Conservation (phyloP, 2,888 invertebrate species). For the Adela reaumurella region DNA sequence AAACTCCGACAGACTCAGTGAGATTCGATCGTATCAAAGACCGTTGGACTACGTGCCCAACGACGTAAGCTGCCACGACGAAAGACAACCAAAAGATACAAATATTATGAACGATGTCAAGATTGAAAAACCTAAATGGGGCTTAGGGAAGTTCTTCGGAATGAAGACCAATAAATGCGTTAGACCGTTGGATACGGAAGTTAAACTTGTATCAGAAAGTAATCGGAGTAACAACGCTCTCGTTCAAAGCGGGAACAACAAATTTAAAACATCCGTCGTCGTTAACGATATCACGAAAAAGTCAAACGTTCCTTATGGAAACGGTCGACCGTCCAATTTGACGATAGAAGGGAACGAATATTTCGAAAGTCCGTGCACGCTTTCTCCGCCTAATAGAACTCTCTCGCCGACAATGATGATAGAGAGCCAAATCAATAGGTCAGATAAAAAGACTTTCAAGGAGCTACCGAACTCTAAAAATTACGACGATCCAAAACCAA, state of each 20-base stretch:
- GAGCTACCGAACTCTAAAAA: conserved; percentile 27
- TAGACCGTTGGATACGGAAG: conserved; percentile 49
- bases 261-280: conserved; percentile 4
- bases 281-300: background rate
- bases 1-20: conserved; percentile 27
- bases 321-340: conserved; percentile 31
- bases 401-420: conserved; percentile 43
- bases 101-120: conserved; percentile 36
- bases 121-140: conserved; percentile 39
- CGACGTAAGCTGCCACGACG: conserved; percentile 54
- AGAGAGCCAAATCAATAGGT: conserved; percentile 25
- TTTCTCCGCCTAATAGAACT: conserved; percentile 47
- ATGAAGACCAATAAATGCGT: conserved; percentile 25
- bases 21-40: conserved; percentile 37
- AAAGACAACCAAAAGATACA: conserved; percentile 37
- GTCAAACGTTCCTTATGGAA: conserved; percentile 1
- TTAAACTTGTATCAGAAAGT: conserved; percentile 43
- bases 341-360: conserved; percentile 23
- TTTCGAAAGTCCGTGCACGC: conserved; percentile 36
- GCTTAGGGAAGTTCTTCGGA: conserved; percentile 39
- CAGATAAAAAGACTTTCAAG: conserved; percentile 40
- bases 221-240: conserved; percentile 12
- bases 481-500: conserved; percentile 23
- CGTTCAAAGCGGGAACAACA: conserved; percentile 14
- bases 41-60: conserved; percentile 68